Evolutionary conservation across 2,888 invertebrate species (phyloP).

Genomic region (Drosophila pseudotalamancana): DNA sequence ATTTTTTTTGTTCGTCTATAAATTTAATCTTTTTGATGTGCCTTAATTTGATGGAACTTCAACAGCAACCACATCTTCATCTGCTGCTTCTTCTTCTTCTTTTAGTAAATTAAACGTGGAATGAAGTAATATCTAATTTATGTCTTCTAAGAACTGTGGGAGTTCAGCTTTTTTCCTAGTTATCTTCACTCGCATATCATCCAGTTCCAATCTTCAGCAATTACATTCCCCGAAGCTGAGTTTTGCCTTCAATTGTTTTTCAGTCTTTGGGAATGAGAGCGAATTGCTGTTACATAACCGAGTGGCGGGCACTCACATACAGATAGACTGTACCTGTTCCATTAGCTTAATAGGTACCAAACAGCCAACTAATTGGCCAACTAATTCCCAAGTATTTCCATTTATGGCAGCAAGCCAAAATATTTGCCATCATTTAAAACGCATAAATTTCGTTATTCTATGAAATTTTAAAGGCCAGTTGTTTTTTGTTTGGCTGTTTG

Average conservation of each 20-base stretch:
- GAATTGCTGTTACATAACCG: too few relatives aligned
- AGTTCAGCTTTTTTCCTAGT: conserved; percentile 32
- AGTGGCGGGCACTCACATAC: too few relatives aligned
- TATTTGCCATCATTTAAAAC: conserved; percentile 31
- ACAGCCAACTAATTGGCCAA: conserved; percentile 25
- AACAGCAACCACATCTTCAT: conserved; percentile 62
- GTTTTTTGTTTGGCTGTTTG: neutral
- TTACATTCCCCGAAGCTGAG: conserved; percentile 26
- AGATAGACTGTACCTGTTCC: neutral
- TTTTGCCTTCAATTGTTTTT: conserved; percentile 18
- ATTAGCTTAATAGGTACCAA: conserved; percentile 37
- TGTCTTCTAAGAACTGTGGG: conserved; percentile 75
- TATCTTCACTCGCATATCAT: conserved; percentile 38
- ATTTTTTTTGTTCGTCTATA: conserved; percentile 21
- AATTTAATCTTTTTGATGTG: conserved; percentile 65
- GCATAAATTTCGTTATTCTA: conserved; percentile 22
- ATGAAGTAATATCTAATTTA: conserved; percentile 62
- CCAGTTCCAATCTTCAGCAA: conserved; percentile 50
- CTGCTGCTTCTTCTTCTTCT: conserved; percentile 9
- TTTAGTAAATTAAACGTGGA: conserved; percentile 19
- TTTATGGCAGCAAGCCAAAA: conserved; percentile 1
- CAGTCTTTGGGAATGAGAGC: conserved; percentile 30
- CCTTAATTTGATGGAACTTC: conserved; percentile 55
- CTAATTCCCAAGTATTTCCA: conserved; percentile 21
- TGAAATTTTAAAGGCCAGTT: conserved; percentile 1